These are phyloP conservation scores for Ciconia stormi DNA, from an alignment of 2,113 vertebrate genomes.

Conservation along the genomic window DNA sequence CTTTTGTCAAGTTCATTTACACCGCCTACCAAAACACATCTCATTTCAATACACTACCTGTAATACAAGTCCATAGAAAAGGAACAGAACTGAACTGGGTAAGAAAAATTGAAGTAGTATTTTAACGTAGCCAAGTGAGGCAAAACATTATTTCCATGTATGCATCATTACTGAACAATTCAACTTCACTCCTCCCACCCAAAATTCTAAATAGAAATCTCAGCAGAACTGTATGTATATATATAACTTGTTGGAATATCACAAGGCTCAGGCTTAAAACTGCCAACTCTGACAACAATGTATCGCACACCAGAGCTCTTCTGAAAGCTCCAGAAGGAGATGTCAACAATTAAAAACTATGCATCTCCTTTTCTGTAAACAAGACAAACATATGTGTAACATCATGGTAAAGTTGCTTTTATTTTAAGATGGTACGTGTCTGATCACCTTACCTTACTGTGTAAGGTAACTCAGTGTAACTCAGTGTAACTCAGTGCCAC, in stretches of 20 bases:
- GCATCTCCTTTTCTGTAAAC: neutral
- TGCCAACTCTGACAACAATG: neutral
- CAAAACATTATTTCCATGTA: neutral
- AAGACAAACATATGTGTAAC: neutral
- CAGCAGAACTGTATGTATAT: neutral
- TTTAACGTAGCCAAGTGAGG: neutral
- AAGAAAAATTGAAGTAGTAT: neutral
- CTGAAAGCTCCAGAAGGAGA: neutral
- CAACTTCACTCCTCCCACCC: neutral
- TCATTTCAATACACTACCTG: neutral
- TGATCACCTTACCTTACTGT: neutral
- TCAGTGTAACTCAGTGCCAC: neutral
- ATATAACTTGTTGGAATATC: neutral
- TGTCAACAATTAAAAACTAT: neutral
- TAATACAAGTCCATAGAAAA: neutral
- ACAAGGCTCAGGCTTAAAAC: neutral
- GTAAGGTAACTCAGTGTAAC: no score
- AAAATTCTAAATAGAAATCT: neutral
- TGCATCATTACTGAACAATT: slow-evolving; percentile 1
- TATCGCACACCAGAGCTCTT: neutral
- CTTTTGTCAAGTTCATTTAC: neutral
- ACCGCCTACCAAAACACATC: neutral
- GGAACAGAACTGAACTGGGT: neutral
- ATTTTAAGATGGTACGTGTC: neutral
- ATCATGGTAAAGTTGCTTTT: neutral